Evolutionary conservation across 2,113 vertebrate species (phyloP).

Genomic region (Lucifuga dentata): DNA sequence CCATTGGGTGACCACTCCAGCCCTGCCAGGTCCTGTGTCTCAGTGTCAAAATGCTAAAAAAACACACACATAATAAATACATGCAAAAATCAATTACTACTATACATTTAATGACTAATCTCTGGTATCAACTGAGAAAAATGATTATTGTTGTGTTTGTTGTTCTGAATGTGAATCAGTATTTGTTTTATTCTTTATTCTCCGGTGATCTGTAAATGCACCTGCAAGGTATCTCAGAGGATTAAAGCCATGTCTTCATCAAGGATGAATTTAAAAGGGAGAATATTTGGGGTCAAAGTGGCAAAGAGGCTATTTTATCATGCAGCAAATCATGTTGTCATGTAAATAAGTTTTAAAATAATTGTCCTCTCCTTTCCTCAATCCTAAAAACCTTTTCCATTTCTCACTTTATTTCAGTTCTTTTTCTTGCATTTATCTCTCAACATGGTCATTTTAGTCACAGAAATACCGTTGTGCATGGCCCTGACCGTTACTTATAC

Average conservation of each 20-base stretch:
- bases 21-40: conserved; percentile 93
- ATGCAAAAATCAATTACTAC: no score
- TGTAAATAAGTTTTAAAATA: not conserved
- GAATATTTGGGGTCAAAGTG: no score
- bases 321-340: not conserved
- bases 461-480: no score
- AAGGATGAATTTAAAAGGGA: not conserved
- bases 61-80: not conserved
- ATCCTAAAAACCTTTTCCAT: no score
- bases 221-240: not conserved
- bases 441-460: no score
- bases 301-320: not conserved
- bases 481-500: no score
- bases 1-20: conserved; percentile 97
- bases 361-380: not conserved
- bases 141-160: no score
- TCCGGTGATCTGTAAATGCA: not conserved
- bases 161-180: no score
- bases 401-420: no score
- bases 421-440: no score
- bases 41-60: conserved; percentile 93
- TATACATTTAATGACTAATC: not conserved
- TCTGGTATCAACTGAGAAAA: not conserved
- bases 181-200: no score
- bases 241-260: not conserved